Evolutionary conservation across 2,888 invertebrate species (phyloP).

Genomic region (Andrena flavipes): DNA sequence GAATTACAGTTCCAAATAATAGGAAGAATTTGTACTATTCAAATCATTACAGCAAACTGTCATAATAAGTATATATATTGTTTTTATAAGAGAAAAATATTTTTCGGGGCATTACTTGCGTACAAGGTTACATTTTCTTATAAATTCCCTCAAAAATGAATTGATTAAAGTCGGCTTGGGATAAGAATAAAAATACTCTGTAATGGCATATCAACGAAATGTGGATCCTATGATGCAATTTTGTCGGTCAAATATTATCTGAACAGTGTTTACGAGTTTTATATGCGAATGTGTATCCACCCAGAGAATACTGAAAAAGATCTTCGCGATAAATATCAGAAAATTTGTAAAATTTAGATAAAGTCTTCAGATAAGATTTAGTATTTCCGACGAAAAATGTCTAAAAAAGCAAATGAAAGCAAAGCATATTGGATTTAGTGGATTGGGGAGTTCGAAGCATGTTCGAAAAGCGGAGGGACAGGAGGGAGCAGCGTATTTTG

Average conservation of each 20-base stretch:
- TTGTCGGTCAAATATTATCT: not conserved
- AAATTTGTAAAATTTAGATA: constrained; percentile 11
- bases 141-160: no score
- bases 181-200: no score
- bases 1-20: not conserved
- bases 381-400: constrained; percentile 4
- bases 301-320: not conserved
- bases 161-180: no score
- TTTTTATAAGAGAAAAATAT: no score
- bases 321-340: not conserved
- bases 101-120: no score
- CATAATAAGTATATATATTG: no score
- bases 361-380: constrained; percentile 14
- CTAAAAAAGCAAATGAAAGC: constrained; percentile 2
- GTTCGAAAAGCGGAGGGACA: constrained; percentile 6
- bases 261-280: not conserved
- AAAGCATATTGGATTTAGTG: constrained; percentile 14
- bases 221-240: no score
- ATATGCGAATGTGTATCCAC: not conserved
- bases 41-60: no score
- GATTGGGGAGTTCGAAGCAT: constrained; percentile 26
- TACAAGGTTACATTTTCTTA: no score
- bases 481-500: constrained; percentile 46
- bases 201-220: no score
- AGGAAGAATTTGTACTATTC: no score